Percentiles rank a stretch among this genome's conserved stretches.
Conservation (phyloP, 1,140 invertebrate species). For the Galleria mellonella region DNA sequence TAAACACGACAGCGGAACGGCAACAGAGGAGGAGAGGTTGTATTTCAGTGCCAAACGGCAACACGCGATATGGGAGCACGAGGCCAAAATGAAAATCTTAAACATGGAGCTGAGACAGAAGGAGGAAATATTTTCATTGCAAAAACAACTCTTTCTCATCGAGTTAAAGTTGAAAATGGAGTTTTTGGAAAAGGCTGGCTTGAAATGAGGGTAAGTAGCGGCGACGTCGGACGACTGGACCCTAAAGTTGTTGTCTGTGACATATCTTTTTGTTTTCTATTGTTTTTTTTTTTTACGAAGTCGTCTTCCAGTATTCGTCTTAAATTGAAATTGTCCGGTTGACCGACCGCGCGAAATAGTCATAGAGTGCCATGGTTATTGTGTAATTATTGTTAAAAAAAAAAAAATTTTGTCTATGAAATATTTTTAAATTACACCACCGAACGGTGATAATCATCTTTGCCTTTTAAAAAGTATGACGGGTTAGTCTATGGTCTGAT, state of each 20-base stretch:
- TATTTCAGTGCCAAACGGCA: constrained; percentile 68
- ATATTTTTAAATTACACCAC: no score
- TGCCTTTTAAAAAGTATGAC: constrained; percentile 5
- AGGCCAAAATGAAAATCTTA: constrained; percentile 70
- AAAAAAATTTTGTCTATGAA: no score
- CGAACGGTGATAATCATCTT: neutral
- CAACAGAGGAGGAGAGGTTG: constrained; percentile 62
- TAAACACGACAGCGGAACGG: constrained; percentile 41
- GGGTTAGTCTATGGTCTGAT: constrained; percentile 2
- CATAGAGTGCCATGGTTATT: no score
- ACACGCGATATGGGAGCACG: constrained; percentile 70
- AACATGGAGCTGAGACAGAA: constrained; percentile 70
- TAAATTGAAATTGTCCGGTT: no score
- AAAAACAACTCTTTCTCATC: constrained; percentile 70
- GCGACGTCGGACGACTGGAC: no score
- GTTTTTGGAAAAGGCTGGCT: constrained; percentile 69
- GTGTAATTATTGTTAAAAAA: no score
- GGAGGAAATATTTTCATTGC: constrained; percentile 70
- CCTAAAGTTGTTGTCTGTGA: no score
- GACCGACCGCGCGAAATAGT: no score
- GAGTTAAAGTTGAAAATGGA: constrained; percentile 72
- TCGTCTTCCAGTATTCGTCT: no score
- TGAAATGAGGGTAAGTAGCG: constrained; percentile 43
- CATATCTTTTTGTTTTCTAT: no score
- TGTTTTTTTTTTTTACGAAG: no score